Base-by-base conservation (phyloP, 1,140 invertebrate species). In the Drosophila miranda region DNA sequence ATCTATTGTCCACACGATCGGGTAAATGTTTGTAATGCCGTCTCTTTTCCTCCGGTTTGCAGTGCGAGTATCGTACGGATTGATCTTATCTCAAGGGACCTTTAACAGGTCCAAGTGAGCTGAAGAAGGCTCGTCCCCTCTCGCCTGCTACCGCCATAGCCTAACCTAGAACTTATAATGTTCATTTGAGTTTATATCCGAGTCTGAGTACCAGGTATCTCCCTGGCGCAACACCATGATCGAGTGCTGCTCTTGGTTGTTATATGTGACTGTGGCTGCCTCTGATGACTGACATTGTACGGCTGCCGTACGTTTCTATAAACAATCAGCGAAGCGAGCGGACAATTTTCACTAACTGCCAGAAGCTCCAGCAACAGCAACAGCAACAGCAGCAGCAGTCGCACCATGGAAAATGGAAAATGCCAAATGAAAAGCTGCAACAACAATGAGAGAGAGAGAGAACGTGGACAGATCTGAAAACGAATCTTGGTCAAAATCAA, bases 321-420 rank as follows among this genome's bases (percentile, higher is more conserved):
- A 84, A 84, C 80, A 84, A 84, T 86, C 82, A 83, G 62, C 79
- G 75, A 80, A 84, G 77, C 80, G 82, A 77, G 51, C 68, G 72
- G 68, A 51, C 81, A 86, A 80, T 83, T 83, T 84, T 79, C 61
- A 72, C 79, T 79, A 82, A 82, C 75, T 82, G 79, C 79, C 79
- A 55, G 7, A 11, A 30, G 28, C 16, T 34, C 44, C 56, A 51
- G 45, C 59, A 75, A 70, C 55, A 68, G 55, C 58, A 53, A 5
- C 23, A 26, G 23, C 19, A 19, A 19, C 16, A 19, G 64, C 55
- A 64, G 54, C 67, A 52, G 45, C 73, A 68, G 62, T 21, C 21
- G 45, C 44, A 46, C 38, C 45, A 38, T 38, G 57, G 67, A 82
- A 73, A 75, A 70, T 73, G 80, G 76, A 72, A 78, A 83, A 78